phyloP scores from a whole-genome alignment of 2,797 vertebrate species.

The Sebastes trivittatus region DNA sequence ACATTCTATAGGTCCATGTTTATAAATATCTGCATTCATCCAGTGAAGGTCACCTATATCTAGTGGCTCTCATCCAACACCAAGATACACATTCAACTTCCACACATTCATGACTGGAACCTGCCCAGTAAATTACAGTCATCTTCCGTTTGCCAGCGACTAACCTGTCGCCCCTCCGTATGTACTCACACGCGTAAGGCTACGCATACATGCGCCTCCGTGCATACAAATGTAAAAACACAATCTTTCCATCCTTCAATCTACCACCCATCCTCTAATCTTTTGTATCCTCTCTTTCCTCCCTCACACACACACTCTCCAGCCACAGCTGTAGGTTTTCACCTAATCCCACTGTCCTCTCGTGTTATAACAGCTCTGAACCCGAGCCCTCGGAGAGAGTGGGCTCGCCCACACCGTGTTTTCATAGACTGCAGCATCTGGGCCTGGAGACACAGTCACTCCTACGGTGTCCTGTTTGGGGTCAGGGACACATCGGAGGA shows the following conservation, averaged over 20 bases:
- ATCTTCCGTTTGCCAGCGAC: conserved; percentile 18
- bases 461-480: conserved; percentile 63
- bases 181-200: background rate
- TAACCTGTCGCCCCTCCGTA: conserved; percentile 8
- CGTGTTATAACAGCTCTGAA: conserved; percentile 78
- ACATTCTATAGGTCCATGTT: background rate
- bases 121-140: conserved; percentile 46
- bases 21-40: conserved; percentile 33
- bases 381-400: conserved; percentile 55
- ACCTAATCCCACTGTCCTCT: conserved; percentile 74
- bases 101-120: conserved; percentile 25
- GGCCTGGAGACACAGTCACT: conserved; percentile 50
- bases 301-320: conserved; percentile 25
- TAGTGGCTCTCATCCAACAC: background rate
- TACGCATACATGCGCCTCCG: background rate
- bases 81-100: conserved; percentile 31
- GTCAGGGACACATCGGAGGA: conserved; percentile 67
- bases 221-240: conserved; percentile 51
- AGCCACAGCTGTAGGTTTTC: conserved; percentile 73
- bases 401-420: conserved; percentile 72
- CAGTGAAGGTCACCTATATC: conserved; percentile 37
- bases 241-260: conserved; percentile 48
- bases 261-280: conserved; percentile 52
- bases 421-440: conserved; percentile 75
- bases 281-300: conserved; percentile 25